These are phyloP conservation scores for Dryomyza anilis DNA, from an alignment of 2,888 invertebrate species.

Conservation along the genomic window DNA sequence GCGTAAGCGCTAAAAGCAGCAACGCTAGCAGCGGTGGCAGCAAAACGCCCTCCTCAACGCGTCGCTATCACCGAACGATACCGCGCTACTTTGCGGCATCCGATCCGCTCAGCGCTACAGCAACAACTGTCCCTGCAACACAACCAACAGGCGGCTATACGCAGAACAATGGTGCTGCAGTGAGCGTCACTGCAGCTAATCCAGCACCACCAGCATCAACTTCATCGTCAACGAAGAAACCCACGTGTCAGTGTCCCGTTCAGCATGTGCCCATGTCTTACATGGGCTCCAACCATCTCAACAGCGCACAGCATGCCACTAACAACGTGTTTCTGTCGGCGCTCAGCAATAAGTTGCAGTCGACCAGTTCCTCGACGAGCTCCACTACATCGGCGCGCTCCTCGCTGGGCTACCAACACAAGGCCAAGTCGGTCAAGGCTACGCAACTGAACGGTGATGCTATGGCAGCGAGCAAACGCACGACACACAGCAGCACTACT, in stretches of 20 bases:
- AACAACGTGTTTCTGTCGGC: conserved; percentile 50
- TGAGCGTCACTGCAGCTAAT: conserved; percentile 22
- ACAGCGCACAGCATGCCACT: conserved; percentile 43
- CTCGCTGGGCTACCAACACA: conserved; percentile 38
- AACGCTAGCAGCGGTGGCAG: conserved; percentile 28
- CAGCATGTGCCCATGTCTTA: conserved; percentile 62
- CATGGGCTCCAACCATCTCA: conserved; percentile 58
- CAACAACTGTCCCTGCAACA: background rate
- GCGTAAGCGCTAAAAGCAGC: conserved; percentile 37
- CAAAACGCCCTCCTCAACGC: conserved; percentile 57
- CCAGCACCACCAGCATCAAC: conserved; percentile 26
- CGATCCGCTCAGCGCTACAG: conserved; percentile 46
- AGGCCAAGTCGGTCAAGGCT: conserved; percentile 41
- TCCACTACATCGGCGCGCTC: conserved; percentile 39
- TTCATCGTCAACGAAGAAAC: conserved; percentile 47
- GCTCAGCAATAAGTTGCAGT: conserved; percentile 44
- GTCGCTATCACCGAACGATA: conserved; percentile 61
- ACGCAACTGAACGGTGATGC: conserved; percentile 28
- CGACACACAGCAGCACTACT: conserved; percentile 28
- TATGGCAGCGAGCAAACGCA: conserved; percentile 41
- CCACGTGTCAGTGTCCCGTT: conserved; percentile 61
- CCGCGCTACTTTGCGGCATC: conserved; percentile 60
- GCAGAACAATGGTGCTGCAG: background rate
- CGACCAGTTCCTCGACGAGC: conserved; percentile 34
- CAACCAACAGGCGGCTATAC: no score